phyloP scores from a whole-genome alignment of 2,888 invertebrate genomes.

The Pomacea canaliculata region DNA sequence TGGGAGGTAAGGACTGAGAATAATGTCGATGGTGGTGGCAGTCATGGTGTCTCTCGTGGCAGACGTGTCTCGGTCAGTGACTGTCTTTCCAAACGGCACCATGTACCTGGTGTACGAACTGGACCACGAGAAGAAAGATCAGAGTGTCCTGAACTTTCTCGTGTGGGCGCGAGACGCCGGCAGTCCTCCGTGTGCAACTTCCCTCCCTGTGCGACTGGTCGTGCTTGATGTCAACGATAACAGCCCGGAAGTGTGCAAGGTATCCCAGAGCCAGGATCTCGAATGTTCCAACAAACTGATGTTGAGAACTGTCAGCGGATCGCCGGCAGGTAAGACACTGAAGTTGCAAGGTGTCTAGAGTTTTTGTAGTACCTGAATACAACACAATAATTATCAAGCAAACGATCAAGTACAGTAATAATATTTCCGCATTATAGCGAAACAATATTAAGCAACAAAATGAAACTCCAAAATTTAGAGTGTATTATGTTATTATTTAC shows the following conservation, averaged over 20 bases:
- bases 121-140: constrained; percentile 21
- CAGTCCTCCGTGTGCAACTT: constrained; percentile 15
- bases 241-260: constrained; percentile 23
- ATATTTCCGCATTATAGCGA: too few species aligned
- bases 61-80: constrained; percentile 7
- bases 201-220: constrained; percentile 11
- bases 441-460: too few species aligned
- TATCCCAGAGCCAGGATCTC: neutral
- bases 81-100: constrained; percentile 10
- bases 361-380: too few species aligned
- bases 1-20: too few species aligned
- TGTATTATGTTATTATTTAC: too few species aligned
- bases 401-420: too few species aligned
- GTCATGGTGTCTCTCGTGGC: neutral
- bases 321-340: constrained; percentile 1
- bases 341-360: too few species aligned
- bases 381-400: too few species aligned
- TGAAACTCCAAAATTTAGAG: too few species aligned
- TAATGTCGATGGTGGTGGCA: neutral
- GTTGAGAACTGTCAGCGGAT: neutral
- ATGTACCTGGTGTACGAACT: constrained; percentile 1
- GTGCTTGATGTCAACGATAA: constrained; percentile 29
- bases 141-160: constrained; percentile 8
- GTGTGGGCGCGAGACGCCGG: constrained; percentile 27
- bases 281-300: constrained; percentile 1